These are phyloP conservation scores for Colossoma macropomum DNA, from an alignment of 2,113 vertebrate species.

Conservation along the genomic window DNA sequence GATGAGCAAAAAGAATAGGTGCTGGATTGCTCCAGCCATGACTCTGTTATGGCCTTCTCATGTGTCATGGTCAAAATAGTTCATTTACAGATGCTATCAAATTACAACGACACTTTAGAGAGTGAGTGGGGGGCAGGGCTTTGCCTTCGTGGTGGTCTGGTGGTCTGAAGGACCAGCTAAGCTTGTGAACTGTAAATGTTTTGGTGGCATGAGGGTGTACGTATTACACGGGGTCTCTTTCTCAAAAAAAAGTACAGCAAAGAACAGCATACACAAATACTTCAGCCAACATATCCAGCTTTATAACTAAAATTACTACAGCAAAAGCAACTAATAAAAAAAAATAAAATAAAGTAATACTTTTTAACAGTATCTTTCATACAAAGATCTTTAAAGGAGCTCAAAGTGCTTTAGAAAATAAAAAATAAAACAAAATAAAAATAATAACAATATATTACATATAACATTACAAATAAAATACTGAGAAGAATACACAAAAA, in stretches of 20 bases:
- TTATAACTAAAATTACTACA: too few species aligned
- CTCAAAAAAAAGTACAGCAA: not conserved
- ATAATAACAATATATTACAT: too few species aligned
- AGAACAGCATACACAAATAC: not conserved
- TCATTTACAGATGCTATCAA: slow-evolving; percentile 33
- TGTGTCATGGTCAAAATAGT: not conserved
- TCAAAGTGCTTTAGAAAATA: too few species aligned
- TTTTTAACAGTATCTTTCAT: too few species aligned
- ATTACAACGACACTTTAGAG: slow-evolving; percentile 15
- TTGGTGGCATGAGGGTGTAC: not conserved
- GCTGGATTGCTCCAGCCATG: not conserved
- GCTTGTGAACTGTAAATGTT: not conserved
- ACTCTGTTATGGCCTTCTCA: not conserved
- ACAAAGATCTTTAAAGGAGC: too few species aligned
- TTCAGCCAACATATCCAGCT: too few species aligned
- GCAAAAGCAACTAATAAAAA: too few species aligned
- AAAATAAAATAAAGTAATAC: too few species aligned
- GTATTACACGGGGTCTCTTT: not conserved
- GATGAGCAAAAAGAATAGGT: not conserved
- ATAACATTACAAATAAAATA: too few species aligned
- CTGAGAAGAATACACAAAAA: too few species aligned
- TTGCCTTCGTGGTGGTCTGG: slow-evolving; percentile 19
- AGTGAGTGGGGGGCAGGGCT: slow-evolving; percentile 8
- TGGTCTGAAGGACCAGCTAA: slow-evolving; percentile 5
- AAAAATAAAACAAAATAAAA: too few species aligned